Evolutionary conservation across 2,888 invertebrate species (phyloP).

Genomic region (Sinelater perroti): DNA sequence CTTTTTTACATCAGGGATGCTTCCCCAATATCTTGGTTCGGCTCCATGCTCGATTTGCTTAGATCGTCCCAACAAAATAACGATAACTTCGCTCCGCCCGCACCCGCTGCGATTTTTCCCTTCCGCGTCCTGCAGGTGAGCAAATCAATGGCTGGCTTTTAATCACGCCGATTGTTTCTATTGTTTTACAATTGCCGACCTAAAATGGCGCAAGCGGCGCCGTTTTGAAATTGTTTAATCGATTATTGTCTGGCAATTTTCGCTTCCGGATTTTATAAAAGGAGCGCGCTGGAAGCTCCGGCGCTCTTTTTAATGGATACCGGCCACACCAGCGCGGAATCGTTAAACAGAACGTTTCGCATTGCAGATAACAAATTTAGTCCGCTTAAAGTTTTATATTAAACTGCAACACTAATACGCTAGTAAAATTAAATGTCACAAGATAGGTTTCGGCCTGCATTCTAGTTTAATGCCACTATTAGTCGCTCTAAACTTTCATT

Average conservation of each 20-base stretch:
- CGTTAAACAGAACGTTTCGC: slow-evolving; percentile 39
- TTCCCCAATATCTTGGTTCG: slow-evolving; percentile 55
- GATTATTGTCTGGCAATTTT: neutral
- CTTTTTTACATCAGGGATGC: slow-evolving; percentile 56
- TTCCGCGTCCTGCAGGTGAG: slow-evolving; percentile 3
- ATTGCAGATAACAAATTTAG: slow-evolving; percentile 40
- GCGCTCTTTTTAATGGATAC: neutral
- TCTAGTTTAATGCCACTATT: slow-evolving; percentile 32
- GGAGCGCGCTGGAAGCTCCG: neutral
- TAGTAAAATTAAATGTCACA: slow-evolving; percentile 35
- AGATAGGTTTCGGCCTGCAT: slow-evolving; percentile 22
- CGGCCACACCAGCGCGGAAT: slow-evolving; percentile 4
- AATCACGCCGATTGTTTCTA: neutral
- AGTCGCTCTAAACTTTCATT: slow-evolving; percentile 31
- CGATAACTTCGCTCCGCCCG: slow-evolving; percentile 45
- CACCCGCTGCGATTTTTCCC: slow-evolving; percentile 24
- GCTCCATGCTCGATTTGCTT: slow-evolving; percentile 56
- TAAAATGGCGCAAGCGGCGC: no score
- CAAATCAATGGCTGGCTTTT: no score
- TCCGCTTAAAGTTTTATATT: slow-evolving; percentile 29
- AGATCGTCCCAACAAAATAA: slow-evolving; percentile 51
- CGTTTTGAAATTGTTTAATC: no score
- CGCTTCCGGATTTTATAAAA: neutral
- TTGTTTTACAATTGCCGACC: no score
- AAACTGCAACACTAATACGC: slow-evolving; percentile 32